Conservation (phyloP, 2,888 invertebrate species). For the Anaspis maculata region DNA sequence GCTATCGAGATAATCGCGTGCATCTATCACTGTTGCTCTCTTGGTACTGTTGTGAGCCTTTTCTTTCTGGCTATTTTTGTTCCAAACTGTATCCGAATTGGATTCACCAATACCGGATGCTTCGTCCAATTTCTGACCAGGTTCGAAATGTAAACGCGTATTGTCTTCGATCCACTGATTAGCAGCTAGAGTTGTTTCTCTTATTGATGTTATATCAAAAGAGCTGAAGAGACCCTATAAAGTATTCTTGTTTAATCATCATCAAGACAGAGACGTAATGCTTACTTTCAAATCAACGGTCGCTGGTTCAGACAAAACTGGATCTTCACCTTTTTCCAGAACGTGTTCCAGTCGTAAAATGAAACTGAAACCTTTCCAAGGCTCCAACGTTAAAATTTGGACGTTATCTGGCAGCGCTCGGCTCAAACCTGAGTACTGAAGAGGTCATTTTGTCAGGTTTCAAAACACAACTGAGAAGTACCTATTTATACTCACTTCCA, state of each 20-base stretch:
- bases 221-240: constrained; percentile 24
- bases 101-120: background rate
- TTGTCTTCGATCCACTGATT: constrained; percentile 48
- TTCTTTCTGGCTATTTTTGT: no score
- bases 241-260: background rate
- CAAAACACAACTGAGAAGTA: no score
- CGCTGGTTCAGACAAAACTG: constrained; percentile 33
- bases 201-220: constrained; percentile 19
- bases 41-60: constrained; percentile 1
- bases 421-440: constrained; percentile 21
- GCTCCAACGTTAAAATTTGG: constrained; percentile 70
- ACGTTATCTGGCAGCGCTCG: constrained; percentile 55
- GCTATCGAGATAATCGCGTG: constrained; percentile 18
- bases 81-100: background rate
- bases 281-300: constrained; percentile 43
- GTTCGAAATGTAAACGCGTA: constrained; percentile 3
- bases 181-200: constrained; percentile 27
- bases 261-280: background rate
- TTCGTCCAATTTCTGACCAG: background rate
- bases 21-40: constrained; percentile 4
- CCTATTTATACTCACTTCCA: no score
- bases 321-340: constrained; percentile 21
- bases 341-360: constrained; percentile 59
- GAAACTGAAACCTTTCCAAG: constrained; percentile 49
- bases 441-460: background rate